These are phyloP conservation scores for Caenorhabditis imperialis DNA, from an alignment of 2,888 invertebrate species.

Conservation along the genomic window DNA sequence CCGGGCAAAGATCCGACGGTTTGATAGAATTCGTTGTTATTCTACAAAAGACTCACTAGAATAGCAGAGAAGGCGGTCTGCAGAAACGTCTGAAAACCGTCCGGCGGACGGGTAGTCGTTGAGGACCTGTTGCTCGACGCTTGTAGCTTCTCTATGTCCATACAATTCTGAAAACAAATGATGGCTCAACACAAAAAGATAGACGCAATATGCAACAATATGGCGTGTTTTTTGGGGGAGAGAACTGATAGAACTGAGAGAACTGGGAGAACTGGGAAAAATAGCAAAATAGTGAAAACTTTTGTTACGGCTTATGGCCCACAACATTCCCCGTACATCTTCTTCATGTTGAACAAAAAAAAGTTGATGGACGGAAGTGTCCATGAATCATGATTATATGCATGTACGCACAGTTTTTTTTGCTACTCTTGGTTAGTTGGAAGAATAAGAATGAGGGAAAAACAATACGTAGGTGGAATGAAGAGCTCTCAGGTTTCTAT, in stretches of 20 bases:
- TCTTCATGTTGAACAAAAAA: constrained; percentile 38
- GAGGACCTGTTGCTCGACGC: constrained; percentile 41
- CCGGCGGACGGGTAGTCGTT: constrained; percentile 32
- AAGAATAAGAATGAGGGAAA: constrained; percentile 25
- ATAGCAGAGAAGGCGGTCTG: constrained; percentile 44
- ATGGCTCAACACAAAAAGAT: no score
- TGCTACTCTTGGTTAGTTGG: constrained; percentile 7
- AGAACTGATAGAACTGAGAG: constrained; percentile 4
- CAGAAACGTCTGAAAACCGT: constrained; percentile 41
- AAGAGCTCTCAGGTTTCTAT: constrained; percentile 53
- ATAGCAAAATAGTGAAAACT: background rate
- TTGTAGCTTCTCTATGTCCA: constrained; percentile 56
- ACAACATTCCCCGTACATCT: no score
- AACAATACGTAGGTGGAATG: no score
- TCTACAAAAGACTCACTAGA: constrained; percentile 26
- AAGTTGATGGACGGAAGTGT: constrained; percentile 6
- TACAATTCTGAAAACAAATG: constrained; percentile 55
- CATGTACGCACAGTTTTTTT: background rate
- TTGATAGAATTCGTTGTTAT: constrained; percentile 23
- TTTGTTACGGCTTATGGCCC: background rate
- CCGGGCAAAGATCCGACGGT: constrained; percentile 22
- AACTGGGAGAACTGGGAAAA: background rate
- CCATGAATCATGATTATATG: constrained; percentile 29
- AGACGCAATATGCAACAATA: no score
- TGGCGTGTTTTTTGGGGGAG: no score